Evolutionary conservation across 2,888 invertebrate genomes (phyloP).

Genomic region (Melinaea marsaeus): DNA sequence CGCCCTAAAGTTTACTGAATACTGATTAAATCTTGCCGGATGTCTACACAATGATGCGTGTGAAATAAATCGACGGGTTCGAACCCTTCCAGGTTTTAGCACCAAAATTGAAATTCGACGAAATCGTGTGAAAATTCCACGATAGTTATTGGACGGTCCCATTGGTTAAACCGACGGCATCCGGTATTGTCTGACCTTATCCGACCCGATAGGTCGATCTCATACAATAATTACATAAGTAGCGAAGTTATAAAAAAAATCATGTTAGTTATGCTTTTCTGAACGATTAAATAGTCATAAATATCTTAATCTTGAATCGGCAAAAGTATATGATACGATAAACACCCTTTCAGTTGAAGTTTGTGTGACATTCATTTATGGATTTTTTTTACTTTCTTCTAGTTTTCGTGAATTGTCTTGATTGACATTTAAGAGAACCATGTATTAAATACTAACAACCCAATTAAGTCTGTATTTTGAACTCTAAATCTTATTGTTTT

Average conservation of each 20-base stretch:
- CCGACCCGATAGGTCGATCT: background rate
- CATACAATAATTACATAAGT: background rate
- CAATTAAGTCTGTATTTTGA: no score
- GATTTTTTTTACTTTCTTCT: no score
- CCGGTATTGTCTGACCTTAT: conserved; percentile 27
- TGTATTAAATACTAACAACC: no score
- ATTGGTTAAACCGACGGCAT: conserved; percentile 12
- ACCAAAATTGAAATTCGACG: conserved; percentile 28
- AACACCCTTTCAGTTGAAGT: no score
- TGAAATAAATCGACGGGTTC: conserved; percentile 28
- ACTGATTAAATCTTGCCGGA: conserved; percentile 7
- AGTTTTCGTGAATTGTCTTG: no score
- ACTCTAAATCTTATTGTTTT: no score
- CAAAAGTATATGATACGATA: no score
- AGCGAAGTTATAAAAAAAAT: no score
- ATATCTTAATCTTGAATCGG: no score
- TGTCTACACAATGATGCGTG: conserved; percentile 32
- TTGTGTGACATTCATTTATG: no score
- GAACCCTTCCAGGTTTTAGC: conserved; percentile 26
- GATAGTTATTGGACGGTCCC: conserved; percentile 34
- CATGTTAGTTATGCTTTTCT: background rate
- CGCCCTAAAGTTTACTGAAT: background rate
- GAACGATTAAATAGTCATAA: background rate
- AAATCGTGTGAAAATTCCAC: conserved; percentile 35
- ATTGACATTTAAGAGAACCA: no score